phyloP scores from a whole-genome alignment of 2,113 vertebrate species.

The Eleginops maclovinus region DNA sequence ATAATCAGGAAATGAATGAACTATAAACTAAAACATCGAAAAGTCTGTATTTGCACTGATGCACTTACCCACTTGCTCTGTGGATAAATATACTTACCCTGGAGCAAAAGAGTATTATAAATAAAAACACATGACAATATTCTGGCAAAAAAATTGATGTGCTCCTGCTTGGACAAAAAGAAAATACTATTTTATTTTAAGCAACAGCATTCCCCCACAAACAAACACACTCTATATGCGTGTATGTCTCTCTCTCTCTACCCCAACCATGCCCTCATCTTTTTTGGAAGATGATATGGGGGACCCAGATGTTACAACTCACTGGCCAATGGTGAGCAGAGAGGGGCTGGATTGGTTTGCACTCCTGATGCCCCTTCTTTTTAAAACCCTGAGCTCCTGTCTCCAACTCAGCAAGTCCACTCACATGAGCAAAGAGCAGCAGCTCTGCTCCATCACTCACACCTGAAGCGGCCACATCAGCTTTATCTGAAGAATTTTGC shows the following conservation, averaged over 20 bases:
- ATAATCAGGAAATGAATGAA: neutral
- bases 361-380: conserved; percentile 78
- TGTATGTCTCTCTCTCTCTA: conserved; percentile 13
- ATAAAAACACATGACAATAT: conserved; percentile 25
- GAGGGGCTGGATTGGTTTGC: conserved; percentile 83
- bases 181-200: conserved; percentile 47
- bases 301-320: conserved; percentile 78
- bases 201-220: conserved; percentile 11
- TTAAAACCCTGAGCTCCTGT: conserved; percentile 79
- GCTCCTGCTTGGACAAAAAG: conserved; percentile 20
- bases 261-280: conserved; percentile 61
- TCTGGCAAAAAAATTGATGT: conserved; percentile 21
- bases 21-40: too few species aligned
- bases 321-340: conserved; percentile 82
- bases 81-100: conserved; percentile 9
- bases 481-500: neutral
- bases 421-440: conserved; percentile 67
- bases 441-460: conserved; percentile 53
- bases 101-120: neutral
- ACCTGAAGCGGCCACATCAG: conserved; percentile 51
- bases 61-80: conserved; percentile 42
- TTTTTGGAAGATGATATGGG: conserved; percentile 75
- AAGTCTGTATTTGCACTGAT: conserved; percentile 8
- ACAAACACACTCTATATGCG: neutral
- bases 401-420: conserved; percentile 69